Conservation (phyloP, 2,888 invertebrate genomes). For the Neria commutata region DNA sequence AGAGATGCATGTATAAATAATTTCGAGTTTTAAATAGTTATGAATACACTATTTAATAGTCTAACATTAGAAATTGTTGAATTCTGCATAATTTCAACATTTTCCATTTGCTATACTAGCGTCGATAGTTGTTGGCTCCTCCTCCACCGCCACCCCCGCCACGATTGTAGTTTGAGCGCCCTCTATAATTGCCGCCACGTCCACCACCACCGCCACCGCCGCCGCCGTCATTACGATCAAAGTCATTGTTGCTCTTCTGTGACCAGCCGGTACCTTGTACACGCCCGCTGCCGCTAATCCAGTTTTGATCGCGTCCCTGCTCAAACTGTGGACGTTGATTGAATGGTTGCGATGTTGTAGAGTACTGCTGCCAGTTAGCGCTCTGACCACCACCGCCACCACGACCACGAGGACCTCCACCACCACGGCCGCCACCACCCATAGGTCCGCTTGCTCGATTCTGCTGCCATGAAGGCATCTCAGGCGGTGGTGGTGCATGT, state of each 20-base stretch:
- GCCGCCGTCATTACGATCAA: slow-evolving; percentile 34
- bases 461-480: slow-evolving; percentile 96
- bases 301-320: slow-evolving; percentile 41
- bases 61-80: too few species aligned
- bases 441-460: slow-evolving; percentile 65
- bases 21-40: too few species aligned
- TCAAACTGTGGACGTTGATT: slow-evolving; percentile 40
- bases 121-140: slow-evolving; percentile 24
- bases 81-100: too few species aligned
- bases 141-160: slow-evolving; percentile 9
- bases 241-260: slow-evolving; percentile 38
- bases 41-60: too few species aligned
- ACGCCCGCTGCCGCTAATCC: slow-evolving; percentile 56
- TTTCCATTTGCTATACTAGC: too few species aligned
- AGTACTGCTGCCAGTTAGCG: slow-evolving; percentile 35
- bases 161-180: slow-evolving; percentile 31
- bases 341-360: slow-evolving; percentile 21
- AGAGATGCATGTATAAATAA: too few species aligned
- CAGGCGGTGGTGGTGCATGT: slow-evolving; percentile 90
- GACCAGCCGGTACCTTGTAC: slow-evolving; percentile 60
- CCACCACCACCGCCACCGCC: slow-evolving; percentile 41
- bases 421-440: slow-evolving; percentile 61
- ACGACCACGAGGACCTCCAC: slow-evolving; percentile 50
- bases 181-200: slow-evolving; percentile 30
- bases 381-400: slow-evolving; percentile 44